These are phyloP conservation scores for Lithodes maja DNA, from an alignment of 2,888 invertebrate species.

Conservation along the genomic window DNA sequence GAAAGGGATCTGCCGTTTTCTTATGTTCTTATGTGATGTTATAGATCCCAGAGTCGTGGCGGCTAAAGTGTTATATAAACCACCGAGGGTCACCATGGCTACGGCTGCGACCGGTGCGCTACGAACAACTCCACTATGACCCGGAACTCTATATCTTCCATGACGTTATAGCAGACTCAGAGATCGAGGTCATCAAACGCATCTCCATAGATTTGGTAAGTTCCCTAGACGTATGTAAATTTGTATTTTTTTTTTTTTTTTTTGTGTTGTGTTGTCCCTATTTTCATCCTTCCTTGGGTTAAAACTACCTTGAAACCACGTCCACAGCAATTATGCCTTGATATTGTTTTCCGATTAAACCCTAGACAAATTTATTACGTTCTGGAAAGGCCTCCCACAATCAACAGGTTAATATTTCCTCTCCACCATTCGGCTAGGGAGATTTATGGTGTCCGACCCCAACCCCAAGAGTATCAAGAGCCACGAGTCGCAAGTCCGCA, in stretches of 20 bases:
- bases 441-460: background rate
- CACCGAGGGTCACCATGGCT: constrained; percentile 71
- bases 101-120: constrained; percentile 72
- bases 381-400: background rate
- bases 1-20: no score
- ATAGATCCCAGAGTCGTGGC: constrained; percentile 11
- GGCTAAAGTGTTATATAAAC: constrained; percentile 14
- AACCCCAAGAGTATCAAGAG: background rate
- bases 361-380: no score
- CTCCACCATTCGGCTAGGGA: background rate
- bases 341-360: no score
- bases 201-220: constrained; percentile 71
- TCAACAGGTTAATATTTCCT: background rate
- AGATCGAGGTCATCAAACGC: constrained; percentile 72
- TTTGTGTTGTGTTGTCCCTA: no score
- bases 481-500: constrained; percentile 31
- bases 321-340: no score
- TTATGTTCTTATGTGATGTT: background rate
- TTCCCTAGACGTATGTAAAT: no score
- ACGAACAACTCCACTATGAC: constrained; percentile 72
- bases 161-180: constrained; percentile 72
- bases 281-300: no score
- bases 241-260: no score
- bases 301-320: no score
- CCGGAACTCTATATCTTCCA: constrained; percentile 73